phyloP scores from a whole-genome alignment of 2,888 invertebrate genomes.

The Philhelius pedissequus region DNA sequence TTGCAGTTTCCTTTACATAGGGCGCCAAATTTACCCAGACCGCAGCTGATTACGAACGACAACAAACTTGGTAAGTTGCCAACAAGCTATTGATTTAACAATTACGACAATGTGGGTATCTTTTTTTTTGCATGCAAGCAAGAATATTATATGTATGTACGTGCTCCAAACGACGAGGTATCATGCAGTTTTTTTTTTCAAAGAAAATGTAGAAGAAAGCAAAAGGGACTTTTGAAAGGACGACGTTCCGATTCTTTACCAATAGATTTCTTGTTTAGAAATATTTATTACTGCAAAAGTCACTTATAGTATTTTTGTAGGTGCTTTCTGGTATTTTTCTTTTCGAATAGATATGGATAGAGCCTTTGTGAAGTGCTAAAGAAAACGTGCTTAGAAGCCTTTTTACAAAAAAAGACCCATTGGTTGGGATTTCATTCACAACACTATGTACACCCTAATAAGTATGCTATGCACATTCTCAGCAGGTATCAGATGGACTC shows the following conservation, averaged over 20 bases:
- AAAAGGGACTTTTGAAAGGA: slow-evolving; percentile 23
- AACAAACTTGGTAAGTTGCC: slow-evolving; percentile 40
- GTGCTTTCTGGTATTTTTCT: not conserved
- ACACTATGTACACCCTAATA: not conserved
- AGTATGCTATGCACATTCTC: slow-evolving; percentile 21
- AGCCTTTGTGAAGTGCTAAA: not conserved
- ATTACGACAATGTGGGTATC: slow-evolving; percentile 44
- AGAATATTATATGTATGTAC: no score
- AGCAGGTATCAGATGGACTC: not conserved
- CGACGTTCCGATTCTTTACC: not conserved
- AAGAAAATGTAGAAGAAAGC: not conserved
- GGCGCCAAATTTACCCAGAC: not conserved
- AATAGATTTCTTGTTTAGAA: slow-evolving; percentile 8
- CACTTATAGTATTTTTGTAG: no score
- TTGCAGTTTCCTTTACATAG: not conserved
- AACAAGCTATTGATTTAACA: slow-evolving; percentile 61
- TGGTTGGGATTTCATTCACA: not conserved
- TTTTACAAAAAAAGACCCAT: not conserved
- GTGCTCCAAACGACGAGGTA: not conserved
- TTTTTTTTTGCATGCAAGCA: not conserved
- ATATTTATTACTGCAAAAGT: slow-evolving; percentile 37
- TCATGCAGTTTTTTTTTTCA: slow-evolving; percentile 1
- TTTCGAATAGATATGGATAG: not conserved
- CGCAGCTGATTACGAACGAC: not conserved
- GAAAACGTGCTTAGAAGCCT: not conserved